A percentile compares a stretch with the other conserved stretches of the same genome.
phyloP scores from a whole-genome alignment of 2,888 invertebrate genomes.

The Chaitophorus viminalis region DNA sequence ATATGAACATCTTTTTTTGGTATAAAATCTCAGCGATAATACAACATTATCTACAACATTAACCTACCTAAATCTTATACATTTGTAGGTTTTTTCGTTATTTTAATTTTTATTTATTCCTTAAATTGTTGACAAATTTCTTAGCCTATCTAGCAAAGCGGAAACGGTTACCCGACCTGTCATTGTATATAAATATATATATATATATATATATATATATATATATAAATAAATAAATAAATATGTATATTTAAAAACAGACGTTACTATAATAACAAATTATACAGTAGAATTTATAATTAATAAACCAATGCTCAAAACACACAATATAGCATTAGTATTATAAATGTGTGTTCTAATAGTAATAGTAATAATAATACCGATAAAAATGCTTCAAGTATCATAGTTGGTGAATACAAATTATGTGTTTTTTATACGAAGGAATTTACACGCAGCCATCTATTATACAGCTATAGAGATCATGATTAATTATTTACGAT shows the following conservation, averaged over 20 bases:
- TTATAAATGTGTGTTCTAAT: conserved; percentile 33
- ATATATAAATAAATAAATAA: no score
- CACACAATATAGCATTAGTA: conserved; percentile 15
- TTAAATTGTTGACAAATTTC: conserved; percentile 12
- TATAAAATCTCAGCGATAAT: no score
- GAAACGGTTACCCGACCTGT: conserved; percentile 35
- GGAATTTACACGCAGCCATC: conserved; percentile 5
- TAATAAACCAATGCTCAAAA: neutral
- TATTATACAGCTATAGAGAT: neutral
- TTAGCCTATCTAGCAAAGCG: conserved; percentile 1
- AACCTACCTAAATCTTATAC: neutral
- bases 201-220: neutral
- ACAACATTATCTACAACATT: no score
- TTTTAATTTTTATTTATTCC: neutral
- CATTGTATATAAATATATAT: neutral
- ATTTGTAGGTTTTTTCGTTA: no score
- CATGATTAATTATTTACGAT: neutral
- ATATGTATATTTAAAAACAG: neutral
- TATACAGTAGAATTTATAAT: conserved; percentile 16
- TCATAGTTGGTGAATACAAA: conserved; percentile 38
- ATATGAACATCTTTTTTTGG: no score
- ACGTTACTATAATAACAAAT: conserved; percentile 46
- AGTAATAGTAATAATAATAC: conserved; percentile 26
- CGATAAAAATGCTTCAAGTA: neutral
- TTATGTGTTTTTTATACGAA: conserved; percentile 12